Conservation (phyloP, 1,140 invertebrate genomes). For the Neotoxoptera formosana region DNA sequence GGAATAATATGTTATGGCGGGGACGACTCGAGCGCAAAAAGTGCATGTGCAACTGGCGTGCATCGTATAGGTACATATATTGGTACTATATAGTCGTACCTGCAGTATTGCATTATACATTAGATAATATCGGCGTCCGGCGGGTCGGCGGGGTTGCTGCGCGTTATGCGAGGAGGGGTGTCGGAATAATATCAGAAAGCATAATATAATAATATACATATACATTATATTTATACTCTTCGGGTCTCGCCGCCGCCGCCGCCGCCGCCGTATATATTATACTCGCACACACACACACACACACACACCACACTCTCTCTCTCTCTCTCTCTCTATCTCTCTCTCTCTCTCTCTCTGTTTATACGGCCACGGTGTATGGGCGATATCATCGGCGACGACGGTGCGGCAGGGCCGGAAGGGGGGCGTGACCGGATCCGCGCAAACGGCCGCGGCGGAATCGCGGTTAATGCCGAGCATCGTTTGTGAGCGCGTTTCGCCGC, state of each 20-base stretch:
- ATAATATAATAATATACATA: not conserved
- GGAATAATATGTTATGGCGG: not conserved
- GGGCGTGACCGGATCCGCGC: slow-evolving; percentile 31
- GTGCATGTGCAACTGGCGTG: not conserved
- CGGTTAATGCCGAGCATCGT: slow-evolving; percentile 24
- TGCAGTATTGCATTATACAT: not conserved
- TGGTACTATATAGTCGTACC: not conserved
- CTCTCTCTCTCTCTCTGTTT: too few relatives aligned
- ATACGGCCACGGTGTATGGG: not conserved
- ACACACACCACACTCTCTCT: too few relatives aligned
- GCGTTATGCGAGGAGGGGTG: not conserved
- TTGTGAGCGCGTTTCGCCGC: not conserved
- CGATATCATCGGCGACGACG: not conserved
- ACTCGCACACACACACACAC: too few relatives aligned
- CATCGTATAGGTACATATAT: too few relatives aligned
- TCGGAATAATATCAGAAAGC: not conserved
- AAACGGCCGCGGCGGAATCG: slow-evolving; percentile 35
- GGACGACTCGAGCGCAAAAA: not conserved
- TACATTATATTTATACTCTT: not conserved
- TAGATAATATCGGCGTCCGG: not conserved
- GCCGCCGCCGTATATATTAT: not conserved
- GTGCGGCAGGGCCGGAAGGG: not conserved
- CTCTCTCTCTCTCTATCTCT: too few relatives aligned
- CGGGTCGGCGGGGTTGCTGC: too few relatives aligned
- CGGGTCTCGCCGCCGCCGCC: not conserved